Conservation (phyloP, 2,113 vertebrate genomes). For the Lepisosteus osseus region DNA sequence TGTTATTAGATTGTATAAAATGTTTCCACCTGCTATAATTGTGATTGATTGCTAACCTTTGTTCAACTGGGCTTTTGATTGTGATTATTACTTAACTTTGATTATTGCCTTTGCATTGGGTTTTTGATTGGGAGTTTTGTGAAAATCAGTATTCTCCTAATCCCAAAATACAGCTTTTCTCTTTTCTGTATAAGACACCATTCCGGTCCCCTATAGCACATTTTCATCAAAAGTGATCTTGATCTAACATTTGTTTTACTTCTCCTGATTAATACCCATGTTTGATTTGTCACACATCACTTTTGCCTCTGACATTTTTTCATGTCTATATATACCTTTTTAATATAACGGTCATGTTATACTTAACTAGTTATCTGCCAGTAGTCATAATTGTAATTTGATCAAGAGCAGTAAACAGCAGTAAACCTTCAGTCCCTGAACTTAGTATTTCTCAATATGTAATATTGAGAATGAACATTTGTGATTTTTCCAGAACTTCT, state of each 20-base stretch:
- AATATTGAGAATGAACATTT: neutral
- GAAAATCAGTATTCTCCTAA: too few species aligned
- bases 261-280: neutral
- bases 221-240: conserved; percentile 6
- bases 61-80: too few species aligned
- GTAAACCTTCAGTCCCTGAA: neutral
- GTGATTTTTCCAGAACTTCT: neutral
- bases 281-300: conserved; percentile 11
- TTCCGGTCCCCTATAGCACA: neutral
- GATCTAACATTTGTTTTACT: conserved; percentile 3
- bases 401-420: neutral
- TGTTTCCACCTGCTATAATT: too few species aligned
- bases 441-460: conserved; percentile 6
- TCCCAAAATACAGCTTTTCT: too few species aligned
- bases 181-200: neutral
- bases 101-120: too few species aligned
- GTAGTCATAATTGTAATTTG: conserved; percentile 1
- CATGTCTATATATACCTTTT: neutral
- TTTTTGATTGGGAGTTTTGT: too few species aligned
- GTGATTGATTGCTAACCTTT: too few species aligned
- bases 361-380: neutral
- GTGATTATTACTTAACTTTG: too few species aligned
- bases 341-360: conserved; percentile 1
- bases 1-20: too few species aligned
- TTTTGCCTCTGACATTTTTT: conserved; percentile 4